phyloP scores from a whole-genome alignment of 2,888 invertebrate species.

The Liodrosophila aerea region DNA sequence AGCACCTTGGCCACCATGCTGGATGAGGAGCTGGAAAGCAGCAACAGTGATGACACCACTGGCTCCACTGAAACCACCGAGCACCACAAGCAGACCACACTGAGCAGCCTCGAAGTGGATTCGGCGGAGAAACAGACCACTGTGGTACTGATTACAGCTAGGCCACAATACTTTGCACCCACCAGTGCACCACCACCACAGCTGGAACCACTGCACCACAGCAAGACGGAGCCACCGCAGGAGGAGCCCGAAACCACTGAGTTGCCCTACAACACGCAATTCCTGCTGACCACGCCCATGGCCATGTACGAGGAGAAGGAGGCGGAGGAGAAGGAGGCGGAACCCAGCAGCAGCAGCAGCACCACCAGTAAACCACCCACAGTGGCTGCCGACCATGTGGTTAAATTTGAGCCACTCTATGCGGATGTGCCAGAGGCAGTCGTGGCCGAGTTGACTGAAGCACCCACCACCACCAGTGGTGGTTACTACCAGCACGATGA shows the following conservation, averaged over 20 bases:
- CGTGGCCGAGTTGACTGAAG: constrained; percentile 58
- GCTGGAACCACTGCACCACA: constrained; percentile 18
- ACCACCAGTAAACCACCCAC: constrained; percentile 31
- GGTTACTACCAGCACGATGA: constrained; percentile 17
- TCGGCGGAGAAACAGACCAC: constrained; percentile 48
- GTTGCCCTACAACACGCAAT: constrained; percentile 48
- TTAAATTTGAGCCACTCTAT: constrained; percentile 71
- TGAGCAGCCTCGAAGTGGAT: constrained; percentile 42
- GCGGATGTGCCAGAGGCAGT: constrained; percentile 74
- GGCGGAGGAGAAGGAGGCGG: constrained; percentile 4
- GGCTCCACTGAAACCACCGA: constrained; percentile 44
- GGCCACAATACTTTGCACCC: constrained; percentile 58
- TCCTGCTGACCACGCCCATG: constrained; percentile 62
- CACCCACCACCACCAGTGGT: constrained; percentile 25
- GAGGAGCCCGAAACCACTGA: constrained; percentile 61
- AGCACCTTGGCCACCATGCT: constrained; percentile 63
- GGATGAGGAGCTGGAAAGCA: constrained; percentile 43
- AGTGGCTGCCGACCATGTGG: constrained; percentile 49
- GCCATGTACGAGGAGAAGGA: constrained; percentile 31
- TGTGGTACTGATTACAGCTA: constrained; percentile 62
- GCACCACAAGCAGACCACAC: constrained; percentile 36
- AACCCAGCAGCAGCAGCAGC: background rate
- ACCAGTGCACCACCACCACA: constrained; percentile 15
- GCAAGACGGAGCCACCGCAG: constrained; percentile 15
- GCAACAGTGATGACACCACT: constrained; percentile 22